Percentiles rank a stretch among this genome's conserved stretches.
Conservation (phyloP, 2,797 vertebrate genomes). For the Poliocrania exsul region DNA sequence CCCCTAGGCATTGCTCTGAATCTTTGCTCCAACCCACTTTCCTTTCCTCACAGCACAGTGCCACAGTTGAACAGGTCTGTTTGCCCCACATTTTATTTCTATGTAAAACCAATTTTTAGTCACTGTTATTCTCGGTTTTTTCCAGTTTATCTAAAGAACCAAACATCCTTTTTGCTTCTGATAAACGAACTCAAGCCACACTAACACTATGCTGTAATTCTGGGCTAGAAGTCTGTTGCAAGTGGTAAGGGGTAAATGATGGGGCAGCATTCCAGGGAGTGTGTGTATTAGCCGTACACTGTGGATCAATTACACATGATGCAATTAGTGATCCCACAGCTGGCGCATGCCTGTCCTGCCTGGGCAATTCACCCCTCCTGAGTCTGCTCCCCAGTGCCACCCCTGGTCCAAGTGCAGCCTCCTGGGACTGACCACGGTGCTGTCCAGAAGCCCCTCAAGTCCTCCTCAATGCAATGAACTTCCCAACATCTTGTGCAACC, state of each 20-base stretch:
- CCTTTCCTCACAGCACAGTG: background rate
- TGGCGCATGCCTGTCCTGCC: background rate
- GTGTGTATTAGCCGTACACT: background rate
- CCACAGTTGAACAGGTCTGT: background rate
- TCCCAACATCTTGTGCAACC: background rate
- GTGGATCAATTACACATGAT: background rate
- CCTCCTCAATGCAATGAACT: accelerated
- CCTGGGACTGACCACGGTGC: accelerated
- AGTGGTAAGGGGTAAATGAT: background rate
- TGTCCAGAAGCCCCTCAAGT: background rate
- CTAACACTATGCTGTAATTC: background rate
- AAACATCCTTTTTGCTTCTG: background rate
- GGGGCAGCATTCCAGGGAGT: background rate
- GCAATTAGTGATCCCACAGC: background rate
- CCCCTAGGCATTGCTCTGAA: background rate
- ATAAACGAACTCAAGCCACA: background rate
- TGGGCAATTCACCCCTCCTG: background rate
- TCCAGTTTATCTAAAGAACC: background rate
- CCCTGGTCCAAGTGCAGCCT: accelerated
- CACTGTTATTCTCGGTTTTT: background rate
- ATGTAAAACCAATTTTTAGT: background rate
- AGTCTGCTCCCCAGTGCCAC: background rate
- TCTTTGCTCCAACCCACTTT: background rate
- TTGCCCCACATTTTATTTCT: background rate
- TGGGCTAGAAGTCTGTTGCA: background rate